Evolutionary conservation across 1,140 invertebrate species (phyloP), one percentile per base, ranked within the genome.

Genomic region (Bradysia coprophila): DNA sequence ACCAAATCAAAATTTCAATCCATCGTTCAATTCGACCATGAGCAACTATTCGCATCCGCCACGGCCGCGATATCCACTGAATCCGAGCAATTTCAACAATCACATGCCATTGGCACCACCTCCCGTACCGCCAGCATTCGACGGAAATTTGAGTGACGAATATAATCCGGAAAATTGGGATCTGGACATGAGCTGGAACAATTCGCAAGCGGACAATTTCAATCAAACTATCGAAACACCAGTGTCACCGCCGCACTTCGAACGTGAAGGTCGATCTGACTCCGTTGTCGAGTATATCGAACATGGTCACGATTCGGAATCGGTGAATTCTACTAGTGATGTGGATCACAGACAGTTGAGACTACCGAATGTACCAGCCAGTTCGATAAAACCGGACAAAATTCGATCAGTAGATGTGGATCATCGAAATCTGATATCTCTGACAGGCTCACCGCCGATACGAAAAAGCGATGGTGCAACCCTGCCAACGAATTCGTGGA

Each of bases 381-480:
- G 21, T 23, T 9, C 21, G 15, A 21, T 10, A 9, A 18, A 9
- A 3, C 18, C 18, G 18, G 57, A 59, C 11, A 54, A 56, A 49
- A 41, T 51, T 3, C 46, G 57, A 45, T 62, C 57, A 23, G 59
- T 64, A 21, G 81, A 85, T 57, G 77, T 86, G 16, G 81, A 85
- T 61, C 81, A 87, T 52, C 67, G 81, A 46, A 87, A 87, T 63
- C 55, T 87, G n/a, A 87, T 87, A 49, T 78, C 79, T 48, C 56
- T 87, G 4, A 87, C 81, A 10, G 78, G 80, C 22, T 80, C 77
- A 49, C 75, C 75, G 4, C 64, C 66, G 4, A 66, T 69, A 51
- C 24, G 58, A 55, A 15, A 11, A 21, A 13, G 16, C 20, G n/a
- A 22, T 11, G 3, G 11, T 9, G 2, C 23, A 13, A 39, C 38